Conservation (phyloP, 2,888 invertebrate genomes). For the Unio delphinus region DNA sequence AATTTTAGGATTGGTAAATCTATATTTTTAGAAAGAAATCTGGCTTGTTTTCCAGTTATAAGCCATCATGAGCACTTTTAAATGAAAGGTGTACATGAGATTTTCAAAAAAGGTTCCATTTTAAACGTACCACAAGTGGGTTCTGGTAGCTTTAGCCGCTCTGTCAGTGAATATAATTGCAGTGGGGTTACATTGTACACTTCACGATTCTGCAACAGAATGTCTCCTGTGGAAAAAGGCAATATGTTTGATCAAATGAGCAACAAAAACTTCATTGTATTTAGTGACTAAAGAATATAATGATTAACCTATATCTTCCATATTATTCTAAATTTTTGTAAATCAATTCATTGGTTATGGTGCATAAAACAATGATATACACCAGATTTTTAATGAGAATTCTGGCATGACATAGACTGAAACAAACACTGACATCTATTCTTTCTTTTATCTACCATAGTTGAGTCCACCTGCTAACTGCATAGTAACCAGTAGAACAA, state of each 20-base stretch:
- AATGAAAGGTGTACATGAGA: neutral
- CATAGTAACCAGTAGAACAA: too few species aligned
- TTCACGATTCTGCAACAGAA: conserved; percentile 75
- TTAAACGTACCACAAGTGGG: conserved; percentile 76
- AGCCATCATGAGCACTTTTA: too few species aligned
- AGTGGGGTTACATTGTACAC: conserved; percentile 82
- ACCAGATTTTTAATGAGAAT: too few species aligned
- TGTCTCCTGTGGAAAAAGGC: conserved; percentile 75
- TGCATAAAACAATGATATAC: too few species aligned
- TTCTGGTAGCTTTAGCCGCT: conserved; percentile 88
- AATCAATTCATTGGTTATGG: too few species aligned
- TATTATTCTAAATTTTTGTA: neutral
- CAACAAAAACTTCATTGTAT: neutral
- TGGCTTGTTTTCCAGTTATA: too few species aligned
- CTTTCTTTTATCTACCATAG: too few species aligned
- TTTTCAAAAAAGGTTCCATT: neutral
- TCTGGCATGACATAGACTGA: too few species aligned
- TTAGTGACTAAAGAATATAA: neutral
- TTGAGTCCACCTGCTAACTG: too few species aligned
- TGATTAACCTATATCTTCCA: neutral
- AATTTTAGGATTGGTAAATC: too few species aligned
- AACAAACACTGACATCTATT: too few species aligned
- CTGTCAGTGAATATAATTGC: conserved; percentile 91
- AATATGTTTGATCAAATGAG: neutral
- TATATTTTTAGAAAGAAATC: too few species aligned